Evolutionary conservation across 53 echinoderm and acorn worm species (phyloP).

Genomic region (Arbacia lixula): DNA sequence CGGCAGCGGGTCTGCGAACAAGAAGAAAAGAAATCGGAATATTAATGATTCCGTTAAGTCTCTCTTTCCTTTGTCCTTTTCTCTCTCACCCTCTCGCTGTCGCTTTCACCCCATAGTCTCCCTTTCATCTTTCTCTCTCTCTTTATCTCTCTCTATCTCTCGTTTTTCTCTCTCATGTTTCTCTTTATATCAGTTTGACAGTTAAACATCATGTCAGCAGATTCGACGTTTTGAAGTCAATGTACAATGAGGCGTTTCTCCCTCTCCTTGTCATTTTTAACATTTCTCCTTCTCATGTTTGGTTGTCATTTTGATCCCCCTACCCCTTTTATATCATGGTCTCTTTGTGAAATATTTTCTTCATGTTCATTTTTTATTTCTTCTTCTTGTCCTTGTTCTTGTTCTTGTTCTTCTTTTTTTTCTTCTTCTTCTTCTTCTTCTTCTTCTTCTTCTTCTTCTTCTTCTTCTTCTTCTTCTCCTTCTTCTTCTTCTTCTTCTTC

Average conservation of each 20-base stretch:
- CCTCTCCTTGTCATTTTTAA: too few species aligned
- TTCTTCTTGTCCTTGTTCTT: too few species aligned
- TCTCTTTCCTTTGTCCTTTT: neutral
- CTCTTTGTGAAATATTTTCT: neutral
- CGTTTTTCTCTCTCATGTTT: neutral
- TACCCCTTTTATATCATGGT: too few species aligned
- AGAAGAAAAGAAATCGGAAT: neutral
- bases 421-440: neutral
- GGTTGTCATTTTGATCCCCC: too few species aligned
- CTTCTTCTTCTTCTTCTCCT: neutral
- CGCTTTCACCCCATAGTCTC: neutral
- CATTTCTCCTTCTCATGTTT: too few species aligned
- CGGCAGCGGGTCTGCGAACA: conserved; percentile 20
- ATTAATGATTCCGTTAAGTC: neutral
- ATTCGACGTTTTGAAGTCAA: too few species aligned
- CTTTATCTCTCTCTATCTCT: neutral
- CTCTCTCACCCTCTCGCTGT: neutral
- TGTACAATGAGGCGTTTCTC: too few species aligned
- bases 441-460: neutral
- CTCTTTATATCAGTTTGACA: neutral
- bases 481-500: neutral
- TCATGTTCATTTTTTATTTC: too few species aligned
- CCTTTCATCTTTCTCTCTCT: neutral
- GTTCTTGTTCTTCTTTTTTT: neutral
- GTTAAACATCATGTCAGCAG: too few species aligned